Percentiles rank a stretch among this genome's conserved stretches.
These are phyloP conservation scores for Semicossyphus pulcher DNA, from an alignment of 2,113 vertebrate genomes.

Conservation along the genomic window DNA sequence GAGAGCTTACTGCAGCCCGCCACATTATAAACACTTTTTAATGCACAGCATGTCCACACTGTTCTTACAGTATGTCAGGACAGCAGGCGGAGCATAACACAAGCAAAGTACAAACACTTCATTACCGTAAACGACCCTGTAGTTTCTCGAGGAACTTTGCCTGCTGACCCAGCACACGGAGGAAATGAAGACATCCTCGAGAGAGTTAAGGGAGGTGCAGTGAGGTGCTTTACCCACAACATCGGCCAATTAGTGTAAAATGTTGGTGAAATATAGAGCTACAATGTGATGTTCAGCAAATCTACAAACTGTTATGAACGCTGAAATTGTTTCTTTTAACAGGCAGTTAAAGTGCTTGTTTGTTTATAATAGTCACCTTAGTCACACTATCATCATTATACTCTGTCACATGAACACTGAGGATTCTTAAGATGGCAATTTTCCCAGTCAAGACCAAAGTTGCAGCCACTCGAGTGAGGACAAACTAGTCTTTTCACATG, in stretches of 20 bases:
- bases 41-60: not conserved
- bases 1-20: not conserved
- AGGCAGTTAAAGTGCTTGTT: not conserved
- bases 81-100: not conserved
- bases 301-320: not conserved
- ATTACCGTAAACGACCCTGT: not conserved
- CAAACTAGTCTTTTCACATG: too few relatives aligned
- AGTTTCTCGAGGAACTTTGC: not conserved
- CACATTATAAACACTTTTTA: not conserved
- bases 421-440: too few relatives aligned
- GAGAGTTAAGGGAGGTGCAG: not conserved
- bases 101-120: not conserved
- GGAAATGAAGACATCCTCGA: not conserved
- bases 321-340: not conserved
- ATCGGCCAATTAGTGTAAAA: not conserved
- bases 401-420: not conserved
- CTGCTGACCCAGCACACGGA: slow-evolving; percentile 6
- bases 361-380: too few relatives aligned
- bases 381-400: not conserved
- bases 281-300: not conserved
- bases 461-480: too few relatives aligned
- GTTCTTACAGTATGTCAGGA: not conserved
- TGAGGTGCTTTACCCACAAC: not conserved
- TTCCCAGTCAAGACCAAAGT: too few relatives aligned
- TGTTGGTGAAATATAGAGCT: not conserved